Evolutionary conservation across 2,113 vertebrate genomes (phyloP).

Genomic region (Forbesichthys agassizii): DNA sequence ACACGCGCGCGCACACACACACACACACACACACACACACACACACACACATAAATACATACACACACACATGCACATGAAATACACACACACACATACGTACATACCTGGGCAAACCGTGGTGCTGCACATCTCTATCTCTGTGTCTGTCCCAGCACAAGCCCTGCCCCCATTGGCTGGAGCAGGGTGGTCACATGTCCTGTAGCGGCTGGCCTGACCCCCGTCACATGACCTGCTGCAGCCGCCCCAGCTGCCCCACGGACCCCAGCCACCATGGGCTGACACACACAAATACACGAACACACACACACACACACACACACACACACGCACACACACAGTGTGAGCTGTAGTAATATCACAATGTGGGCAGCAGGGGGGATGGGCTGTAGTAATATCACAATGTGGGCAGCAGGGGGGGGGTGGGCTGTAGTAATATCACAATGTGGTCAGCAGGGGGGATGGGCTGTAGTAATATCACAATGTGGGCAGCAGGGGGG

Average conservation of each 20-base stretch:
- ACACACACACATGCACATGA: slow-evolving; percentile 4
- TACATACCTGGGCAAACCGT: slow-evolving; percentile 84
- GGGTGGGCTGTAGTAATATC: too few relatives aligned
- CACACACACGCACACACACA: too few relatives aligned
- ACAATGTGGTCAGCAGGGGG: too few relatives aligned
- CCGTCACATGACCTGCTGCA: slow-evolving; percentile 90
- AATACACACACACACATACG: slow-evolving; percentile 13
- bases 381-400: too few relatives aligned
- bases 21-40: not conserved
- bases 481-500: too few relatives aligned
- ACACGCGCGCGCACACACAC: slow-evolving; percentile 15
- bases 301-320: too few relatives aligned
- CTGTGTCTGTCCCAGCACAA: slow-evolving; percentile 87
- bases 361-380: too few relatives aligned
- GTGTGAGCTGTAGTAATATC: too few relatives aligned
- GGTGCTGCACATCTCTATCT: slow-evolving; percentile 85
- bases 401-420: too few relatives aligned
- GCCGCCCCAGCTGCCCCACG: slow-evolving; percentile 89
- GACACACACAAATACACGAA: not conserved
- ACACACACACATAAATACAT: not conserved
- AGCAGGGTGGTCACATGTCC: slow-evolving; percentile 88
- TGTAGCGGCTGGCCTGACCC: slow-evolving; percentile 87
- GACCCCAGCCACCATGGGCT: slow-evolving; percentile 93
- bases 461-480: too few relatives aligned
- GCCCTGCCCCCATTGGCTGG: slow-evolving; percentile 86